These are phyloP conservation scores for Manacus vitellinus DNA, from an alignment of 2,113 vertebrate genomes.

Conservation along the genomic window DNA sequence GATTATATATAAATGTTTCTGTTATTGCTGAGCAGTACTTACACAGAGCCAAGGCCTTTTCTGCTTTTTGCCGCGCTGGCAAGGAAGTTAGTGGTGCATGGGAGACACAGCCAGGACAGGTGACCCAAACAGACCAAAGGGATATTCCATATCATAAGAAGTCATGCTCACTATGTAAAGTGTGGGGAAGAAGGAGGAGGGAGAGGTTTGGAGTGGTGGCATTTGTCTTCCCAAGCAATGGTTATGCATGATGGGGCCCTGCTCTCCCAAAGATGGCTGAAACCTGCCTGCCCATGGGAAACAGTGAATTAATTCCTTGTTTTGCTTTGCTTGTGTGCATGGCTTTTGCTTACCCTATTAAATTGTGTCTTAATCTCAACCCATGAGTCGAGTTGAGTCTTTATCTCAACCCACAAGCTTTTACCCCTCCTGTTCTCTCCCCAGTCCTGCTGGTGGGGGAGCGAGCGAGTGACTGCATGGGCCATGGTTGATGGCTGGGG, in stretches of 20 bases:
- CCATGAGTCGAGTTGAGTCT: background rate
- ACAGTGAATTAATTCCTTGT: background rate
- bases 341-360: background rate
- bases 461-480: background rate
- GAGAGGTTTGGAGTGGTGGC: background rate
- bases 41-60: background rate
- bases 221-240: fast-evolving
- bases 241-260: background rate
- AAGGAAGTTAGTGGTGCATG: background rate
- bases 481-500: background rate
- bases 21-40: background rate
- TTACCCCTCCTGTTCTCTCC: background rate
- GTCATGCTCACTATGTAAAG: background rate
- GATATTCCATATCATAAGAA: background rate
- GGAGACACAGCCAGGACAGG: background rate
- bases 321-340: background rate
- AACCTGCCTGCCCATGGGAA: background rate
- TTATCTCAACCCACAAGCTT: background rate
- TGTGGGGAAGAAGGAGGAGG: background rate
- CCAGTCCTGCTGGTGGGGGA: background rate
- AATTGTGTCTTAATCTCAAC: background rate
- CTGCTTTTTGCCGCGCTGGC: fast-evolving
- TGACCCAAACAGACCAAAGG: background rate
- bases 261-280: background rate
- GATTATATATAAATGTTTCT: background rate